These are phyloP conservation scores for Napeogenes sylphis DNA, from an alignment of 2,888 invertebrate species.

Conservation along the genomic window DNA sequence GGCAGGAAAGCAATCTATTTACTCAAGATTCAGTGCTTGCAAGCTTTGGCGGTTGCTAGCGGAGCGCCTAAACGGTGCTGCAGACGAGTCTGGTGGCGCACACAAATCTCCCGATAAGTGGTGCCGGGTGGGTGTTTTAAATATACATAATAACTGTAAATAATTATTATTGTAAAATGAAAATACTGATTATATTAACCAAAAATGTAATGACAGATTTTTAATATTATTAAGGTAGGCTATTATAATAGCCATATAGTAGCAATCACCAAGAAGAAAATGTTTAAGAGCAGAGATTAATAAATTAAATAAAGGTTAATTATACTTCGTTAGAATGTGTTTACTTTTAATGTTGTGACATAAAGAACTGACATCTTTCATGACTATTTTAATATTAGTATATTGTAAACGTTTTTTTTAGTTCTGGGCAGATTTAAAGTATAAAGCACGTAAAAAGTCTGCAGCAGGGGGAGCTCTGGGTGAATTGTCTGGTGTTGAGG, in stretches of 20 bases:
- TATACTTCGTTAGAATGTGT: too few species aligned
- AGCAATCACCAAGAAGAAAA: too few species aligned
- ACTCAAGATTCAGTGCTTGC: conserved; percentile 68
- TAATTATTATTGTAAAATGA: background rate
- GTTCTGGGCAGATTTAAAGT: conserved; percentile 73
- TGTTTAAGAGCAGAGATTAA: too few species aligned
- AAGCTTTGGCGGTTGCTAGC: conserved; percentile 68
- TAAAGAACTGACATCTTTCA: too few species aligned
- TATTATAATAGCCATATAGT: too few species aligned
- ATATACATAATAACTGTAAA: background rate
- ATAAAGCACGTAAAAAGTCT: conserved; percentile 66
- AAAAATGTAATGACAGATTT: too few species aligned
- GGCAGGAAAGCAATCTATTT: conserved; percentile 66
- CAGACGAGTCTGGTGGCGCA: conserved; percentile 59
- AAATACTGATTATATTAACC: background rate
- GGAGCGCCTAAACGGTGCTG: conserved; percentile 69
- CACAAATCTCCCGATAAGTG: conserved; percentile 71
- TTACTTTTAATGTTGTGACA: too few species aligned
- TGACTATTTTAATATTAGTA: too few species aligned
- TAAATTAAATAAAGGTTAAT: too few species aligned
- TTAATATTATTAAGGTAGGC: too few species aligned
- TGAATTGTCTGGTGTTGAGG: conserved; percentile 61
- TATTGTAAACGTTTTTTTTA: conserved; percentile 33
- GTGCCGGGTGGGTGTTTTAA: conserved; percentile 55
- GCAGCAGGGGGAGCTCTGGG: conserved; percentile 64